These are phyloP conservation scores for Aldrovandia affinis DNA, from an alignment of 2,797 vertebrate species.

Conservation along the genomic window DNA sequence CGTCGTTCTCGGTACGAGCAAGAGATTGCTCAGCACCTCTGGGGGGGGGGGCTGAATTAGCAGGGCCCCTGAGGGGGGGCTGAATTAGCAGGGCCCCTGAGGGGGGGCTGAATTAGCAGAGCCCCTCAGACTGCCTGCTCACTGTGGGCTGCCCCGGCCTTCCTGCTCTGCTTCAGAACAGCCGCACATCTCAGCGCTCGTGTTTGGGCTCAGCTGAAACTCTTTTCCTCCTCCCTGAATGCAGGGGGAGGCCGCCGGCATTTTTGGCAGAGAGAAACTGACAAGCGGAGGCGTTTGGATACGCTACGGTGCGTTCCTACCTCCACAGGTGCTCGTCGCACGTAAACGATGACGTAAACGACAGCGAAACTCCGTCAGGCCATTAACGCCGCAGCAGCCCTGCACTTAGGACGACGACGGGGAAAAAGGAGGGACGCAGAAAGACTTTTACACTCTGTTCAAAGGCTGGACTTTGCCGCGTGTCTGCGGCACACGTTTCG, in stretches of 20 bases:
- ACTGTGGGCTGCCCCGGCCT: not conserved
- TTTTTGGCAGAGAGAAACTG: not conserved
- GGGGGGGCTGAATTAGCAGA: not conserved
- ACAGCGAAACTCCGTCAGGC: too few relatives aligned
- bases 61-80: not conserved
- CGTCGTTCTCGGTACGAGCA: not conserved
- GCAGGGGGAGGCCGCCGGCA: not conserved
- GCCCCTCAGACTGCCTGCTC: not conserved
- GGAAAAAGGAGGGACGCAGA: not conserved
- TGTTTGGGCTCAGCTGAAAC: conserved; percentile 21
- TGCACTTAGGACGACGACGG: not conserved
- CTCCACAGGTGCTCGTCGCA: too few relatives aligned
- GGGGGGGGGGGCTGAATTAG: too few relatives aligned
- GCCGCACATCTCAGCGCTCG: not conserved
- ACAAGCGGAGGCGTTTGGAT: not conserved
- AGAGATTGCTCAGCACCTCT: not conserved
- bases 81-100: not conserved
- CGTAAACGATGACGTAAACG: too few relatives aligned
- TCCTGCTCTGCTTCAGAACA: not conserved
- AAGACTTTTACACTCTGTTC: conserved; percentile 29
- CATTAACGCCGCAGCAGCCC: too few relatives aligned
- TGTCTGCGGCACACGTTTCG: conserved; percentile 51
- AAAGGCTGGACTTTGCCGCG: conserved; percentile 33
- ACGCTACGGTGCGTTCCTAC: too few relatives aligned
- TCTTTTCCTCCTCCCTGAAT: conserved; percentile 4